Percentiles rank a stretch among this genome's conserved stretches.
These are phyloP conservation scores for Myiotriccus ornatus DNA, from an alignment of 2,797 vertebrate species.

Conservation along the genomic window DNA sequence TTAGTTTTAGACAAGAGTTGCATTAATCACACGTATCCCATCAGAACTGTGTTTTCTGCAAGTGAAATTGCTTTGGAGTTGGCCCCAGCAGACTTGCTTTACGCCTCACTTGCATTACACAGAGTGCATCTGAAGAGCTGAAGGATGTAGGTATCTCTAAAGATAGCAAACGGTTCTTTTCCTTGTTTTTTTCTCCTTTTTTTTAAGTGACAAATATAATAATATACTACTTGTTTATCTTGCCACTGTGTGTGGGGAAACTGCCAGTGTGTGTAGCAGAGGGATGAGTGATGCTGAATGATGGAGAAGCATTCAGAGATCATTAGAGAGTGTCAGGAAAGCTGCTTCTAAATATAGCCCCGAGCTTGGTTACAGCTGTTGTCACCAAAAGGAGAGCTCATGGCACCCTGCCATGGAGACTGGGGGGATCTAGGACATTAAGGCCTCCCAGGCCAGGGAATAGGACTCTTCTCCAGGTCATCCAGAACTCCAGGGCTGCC, in stretches of 20 bases:
- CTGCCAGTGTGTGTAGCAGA: background rate
- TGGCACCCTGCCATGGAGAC: background rate
- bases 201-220: background rate
- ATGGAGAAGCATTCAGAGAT: background rate
- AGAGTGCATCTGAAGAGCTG: background rate
- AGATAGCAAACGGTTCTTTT: fast-evolving
- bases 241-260: background rate
- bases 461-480: background rate
- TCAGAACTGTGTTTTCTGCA: background rate
- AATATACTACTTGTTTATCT: background rate
- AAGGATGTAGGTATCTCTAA: background rate
- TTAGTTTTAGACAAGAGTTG: background rate
- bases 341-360: background rate
- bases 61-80: background rate
- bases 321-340: background rate
- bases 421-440: background rate
- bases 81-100: background rate
- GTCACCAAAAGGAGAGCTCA: background rate
- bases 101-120: background rate
- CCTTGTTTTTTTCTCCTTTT: no score
- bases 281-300: background rate
- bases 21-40: background rate
- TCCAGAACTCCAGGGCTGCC: background rate
- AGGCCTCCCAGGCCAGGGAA: background rate
- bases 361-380: background rate